These are phyloP conservation scores for Heliothis subflexa DNA, from an alignment of 1,140 invertebrate species.

Conservation along the genomic window DNA sequence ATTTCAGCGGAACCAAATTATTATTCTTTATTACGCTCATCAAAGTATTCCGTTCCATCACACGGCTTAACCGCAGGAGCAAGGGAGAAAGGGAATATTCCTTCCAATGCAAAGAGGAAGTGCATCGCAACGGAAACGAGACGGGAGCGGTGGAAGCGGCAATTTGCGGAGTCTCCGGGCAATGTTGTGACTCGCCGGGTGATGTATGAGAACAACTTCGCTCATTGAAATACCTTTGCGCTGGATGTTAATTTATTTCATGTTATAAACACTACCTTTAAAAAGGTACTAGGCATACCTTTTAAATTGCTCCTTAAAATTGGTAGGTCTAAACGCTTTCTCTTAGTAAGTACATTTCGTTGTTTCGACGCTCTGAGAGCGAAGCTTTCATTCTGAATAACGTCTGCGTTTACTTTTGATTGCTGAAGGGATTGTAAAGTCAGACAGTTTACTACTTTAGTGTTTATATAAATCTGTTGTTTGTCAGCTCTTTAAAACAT, in stretches of 20 bases:
- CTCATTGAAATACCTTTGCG: constrained; percentile 49
- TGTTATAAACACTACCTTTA: constrained; percentile 45
- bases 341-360: constrained; percentile 44
- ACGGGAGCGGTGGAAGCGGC: constrained; percentile 39
- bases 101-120: constrained; percentile 45
- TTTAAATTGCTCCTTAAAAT: constrained; percentile 48
- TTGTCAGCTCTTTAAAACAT: background rate
- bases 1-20: constrained; percentile 42
- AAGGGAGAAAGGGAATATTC: constrained; percentile 16
- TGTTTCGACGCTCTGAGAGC: constrained; percentile 40
- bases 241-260: constrained; percentile 52
- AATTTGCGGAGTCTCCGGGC: constrained; percentile 46
- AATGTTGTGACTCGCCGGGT: constrained; percentile 43
- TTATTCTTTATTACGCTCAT: constrained; percentile 41
- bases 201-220: constrained; percentile 48
- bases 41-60: constrained; percentile 35
- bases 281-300: constrained; percentile 42
- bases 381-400: constrained; percentile 30
- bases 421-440: constrained; percentile 22
- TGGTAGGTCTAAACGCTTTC: constrained; percentile 45
- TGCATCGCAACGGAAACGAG: constrained; percentile 46
- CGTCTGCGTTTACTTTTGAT: constrained; percentile 42
- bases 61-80: constrained; percentile 7
- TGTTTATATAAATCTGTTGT: background rate
- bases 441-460: background rate